Conservation (phyloP, 2,797 vertebrate genomes). For the Gymnocypris eckloni region DNA sequence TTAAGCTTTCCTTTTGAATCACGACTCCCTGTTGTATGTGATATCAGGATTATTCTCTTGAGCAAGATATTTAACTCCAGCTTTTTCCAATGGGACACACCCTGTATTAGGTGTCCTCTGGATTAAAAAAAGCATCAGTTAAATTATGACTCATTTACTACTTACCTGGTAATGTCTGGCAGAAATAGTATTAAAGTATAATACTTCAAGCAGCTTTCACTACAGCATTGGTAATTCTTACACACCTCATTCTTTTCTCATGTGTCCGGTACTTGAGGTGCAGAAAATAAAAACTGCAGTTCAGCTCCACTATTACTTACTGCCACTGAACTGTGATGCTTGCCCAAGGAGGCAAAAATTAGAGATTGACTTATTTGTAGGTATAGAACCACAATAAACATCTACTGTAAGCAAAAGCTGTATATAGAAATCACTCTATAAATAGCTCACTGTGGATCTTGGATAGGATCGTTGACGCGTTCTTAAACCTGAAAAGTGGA, state of each 20-base stretch:
- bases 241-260: background rate
- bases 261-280: background rate
- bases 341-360: background rate
- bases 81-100: background rate
- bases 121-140: background rate
- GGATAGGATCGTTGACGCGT: background rate
- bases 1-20: background rate
- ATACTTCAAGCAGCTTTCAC: constrained; percentile 5
- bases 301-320: background rate
- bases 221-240: background rate
- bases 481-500: background rate
- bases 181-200: background rate
- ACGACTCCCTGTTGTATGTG: background rate
- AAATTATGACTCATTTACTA: background rate
- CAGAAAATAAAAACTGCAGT: background rate
- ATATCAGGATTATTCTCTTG: background rate
- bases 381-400: background rate
- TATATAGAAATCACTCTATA: background rate
- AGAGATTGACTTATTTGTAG: background rate
- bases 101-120: background rate
- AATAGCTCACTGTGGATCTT: background rate
- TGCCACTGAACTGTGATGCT: background rate
- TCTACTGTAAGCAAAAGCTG: background rate
- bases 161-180: background rate
- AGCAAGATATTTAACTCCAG: background rate